These are phyloP conservation scores for Galerucella pusilla DNA, from an alignment of 2,888 invertebrate species.

Conservation along the genomic window DNA sequence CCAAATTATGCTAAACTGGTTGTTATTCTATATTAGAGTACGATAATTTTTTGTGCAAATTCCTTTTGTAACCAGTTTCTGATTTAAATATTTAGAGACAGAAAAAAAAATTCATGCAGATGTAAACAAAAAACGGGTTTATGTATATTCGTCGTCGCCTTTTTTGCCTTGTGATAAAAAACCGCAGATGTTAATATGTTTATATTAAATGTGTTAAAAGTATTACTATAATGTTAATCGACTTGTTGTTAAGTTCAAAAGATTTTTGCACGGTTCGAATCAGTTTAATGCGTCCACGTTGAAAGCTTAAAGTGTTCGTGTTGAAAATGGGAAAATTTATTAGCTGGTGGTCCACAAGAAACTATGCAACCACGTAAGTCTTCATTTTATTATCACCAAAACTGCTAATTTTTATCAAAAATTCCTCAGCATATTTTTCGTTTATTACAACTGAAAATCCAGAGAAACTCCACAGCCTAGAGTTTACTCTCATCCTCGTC, in stretches of 20 bases:
- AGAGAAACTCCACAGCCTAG: no score
- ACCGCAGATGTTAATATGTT: slow-evolving; percentile 27
- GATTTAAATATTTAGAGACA: neutral
- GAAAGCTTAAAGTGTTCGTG: neutral
- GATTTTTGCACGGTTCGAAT: slow-evolving; percentile 8
- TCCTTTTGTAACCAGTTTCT: neutral
- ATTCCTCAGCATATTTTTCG: slow-evolving; percentile 12
- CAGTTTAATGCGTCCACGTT: neutral
- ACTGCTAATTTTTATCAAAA: neutral
- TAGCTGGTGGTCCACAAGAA: slow-evolving; percentile 6
- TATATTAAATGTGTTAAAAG: slow-evolving; percentile 34
- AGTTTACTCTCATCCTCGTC: no score
- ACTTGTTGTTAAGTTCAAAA: slow-evolving; percentile 24
- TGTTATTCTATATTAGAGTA: slow-evolving; percentile 8
- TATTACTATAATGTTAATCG: slow-evolving; percentile 29
- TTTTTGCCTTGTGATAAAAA: slow-evolving; percentile 7
- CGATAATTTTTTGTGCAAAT: slow-evolving; percentile 10
- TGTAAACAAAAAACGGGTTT: slow-evolving; percentile 24
- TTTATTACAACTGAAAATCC: neutral
- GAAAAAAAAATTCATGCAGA: slow-evolving; percentile 5
- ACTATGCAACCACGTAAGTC: slow-evolving; percentile 10
- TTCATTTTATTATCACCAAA: neutral
- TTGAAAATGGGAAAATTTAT: slow-evolving; percentile 18
- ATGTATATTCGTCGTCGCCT: neutral
- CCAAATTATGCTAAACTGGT: neutral